These are phyloP conservation scores for Lamprotornis superbus DNA, from an alignment of 2,113 vertebrate species.

Conservation along the genomic window DNA sequence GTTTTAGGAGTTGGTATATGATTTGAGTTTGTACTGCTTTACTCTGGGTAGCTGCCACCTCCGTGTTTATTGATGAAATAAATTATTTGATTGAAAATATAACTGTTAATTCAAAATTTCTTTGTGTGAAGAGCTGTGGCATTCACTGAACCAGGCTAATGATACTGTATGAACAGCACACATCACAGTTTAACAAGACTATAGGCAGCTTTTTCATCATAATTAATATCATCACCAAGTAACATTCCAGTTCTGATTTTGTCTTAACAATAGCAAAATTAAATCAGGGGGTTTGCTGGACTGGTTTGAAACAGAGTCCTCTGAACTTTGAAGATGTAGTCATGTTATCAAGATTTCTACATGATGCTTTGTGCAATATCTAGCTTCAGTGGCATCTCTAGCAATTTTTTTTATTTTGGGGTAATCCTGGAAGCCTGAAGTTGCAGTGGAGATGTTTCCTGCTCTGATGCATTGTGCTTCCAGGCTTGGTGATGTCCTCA, in stretches of 20 bases:
- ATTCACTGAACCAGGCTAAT: neutral
- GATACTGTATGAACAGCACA: neutral
- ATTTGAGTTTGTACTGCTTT: neutral
- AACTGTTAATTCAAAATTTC: neutral
- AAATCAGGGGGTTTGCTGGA: rapidly evolving
- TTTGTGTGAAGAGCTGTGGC: neutral
- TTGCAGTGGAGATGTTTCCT: neutral
- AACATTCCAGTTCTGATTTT: neutral
- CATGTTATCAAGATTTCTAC: neutral
- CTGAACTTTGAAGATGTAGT: neutral
- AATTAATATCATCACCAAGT: neutral
- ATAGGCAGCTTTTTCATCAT: neutral
- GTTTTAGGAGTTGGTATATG: neutral
- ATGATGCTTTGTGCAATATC: neutral
- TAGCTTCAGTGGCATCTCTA: neutral
- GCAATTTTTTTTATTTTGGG: neutral
- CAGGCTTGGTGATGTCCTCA: neutral
- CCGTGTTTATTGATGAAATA: neutral
- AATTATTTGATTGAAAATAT: neutral
- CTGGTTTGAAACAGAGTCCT: neutral
- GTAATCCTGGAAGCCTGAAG: neutral
- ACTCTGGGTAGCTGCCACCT: neutral
- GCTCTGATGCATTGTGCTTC: neutral
- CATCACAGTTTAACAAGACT: neutral
- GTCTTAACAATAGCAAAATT: neutral